Evolutionary conservation across 2,888 invertebrate genomes (phyloP), one percentile per base, ranked within the genome.

Genomic region (Thymelicus sylvestris): DNA sequence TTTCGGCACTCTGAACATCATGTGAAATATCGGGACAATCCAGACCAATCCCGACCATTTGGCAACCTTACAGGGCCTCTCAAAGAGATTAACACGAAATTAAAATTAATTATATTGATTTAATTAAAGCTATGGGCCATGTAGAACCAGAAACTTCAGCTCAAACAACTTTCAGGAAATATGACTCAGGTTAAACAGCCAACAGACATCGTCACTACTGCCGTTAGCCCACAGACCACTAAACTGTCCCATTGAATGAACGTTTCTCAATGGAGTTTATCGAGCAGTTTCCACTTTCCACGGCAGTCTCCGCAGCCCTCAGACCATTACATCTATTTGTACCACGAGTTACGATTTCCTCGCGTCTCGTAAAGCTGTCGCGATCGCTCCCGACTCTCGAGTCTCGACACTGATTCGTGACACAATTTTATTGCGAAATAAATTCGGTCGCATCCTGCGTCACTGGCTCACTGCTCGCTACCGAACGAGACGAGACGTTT

Each of bases 341-440:
- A 70, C 10, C 47, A 59, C 63, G 50, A 59, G 69, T 65, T 64
- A 70, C 60, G 69, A 60, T 70, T 70, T 70, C 69, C 69, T 59
- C 39, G 50, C 60, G 60, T 70, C 61, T 70, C 70, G 70, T 70
- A 70, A 66, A 70, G n/a, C 65, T 66, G 70, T 70, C 70, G 64
- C 38, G 50, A 70, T 66, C 59, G 65, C 65, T 66, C 65, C 41
- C 65, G 60, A 66, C 65, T 66, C 65, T 41, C 65, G 60, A 66
- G 60, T 66, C 65, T 50, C 65, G 60, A 66, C 65, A 65, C 70
- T 60, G 70, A 66, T 70, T 61, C 60, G 50, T 64, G 65, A 70
- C 52, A 70, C 60, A 61, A 61, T 65, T 70, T 70, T 70, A 66
- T 70, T 70, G 65, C 70, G 39, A 61, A 70, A 70, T 70, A 70